phyloP scores from a whole-genome alignment of 2,113 vertebrate genomes.

The Protobothrops flavoviridis region DNA sequence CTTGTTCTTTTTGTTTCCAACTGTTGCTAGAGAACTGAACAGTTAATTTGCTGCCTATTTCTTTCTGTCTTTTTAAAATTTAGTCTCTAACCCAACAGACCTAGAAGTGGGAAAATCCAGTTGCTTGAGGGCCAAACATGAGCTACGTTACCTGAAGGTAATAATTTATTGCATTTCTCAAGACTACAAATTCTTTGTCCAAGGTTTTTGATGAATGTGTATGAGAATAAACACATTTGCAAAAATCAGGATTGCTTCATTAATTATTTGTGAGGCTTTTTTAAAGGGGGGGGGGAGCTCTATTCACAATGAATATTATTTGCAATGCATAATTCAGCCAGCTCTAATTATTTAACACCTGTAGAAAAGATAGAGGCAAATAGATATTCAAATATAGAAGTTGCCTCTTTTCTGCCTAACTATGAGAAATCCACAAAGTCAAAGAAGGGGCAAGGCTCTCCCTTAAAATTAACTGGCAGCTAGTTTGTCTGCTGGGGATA shows the following conservation, averaged over 20 bases:
- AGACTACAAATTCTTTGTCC: slow-evolving; percentile 37
- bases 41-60: neutral
- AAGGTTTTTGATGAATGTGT: slow-evolving; percentile 40
- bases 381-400: slow-evolving; percentile 54
- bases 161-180: slow-evolving; percentile 5
- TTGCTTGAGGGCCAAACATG: neutral
- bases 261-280: slow-evolving; percentile 50
- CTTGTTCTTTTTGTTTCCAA: neutral
- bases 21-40: neutral
- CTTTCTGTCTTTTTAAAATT: neutral
- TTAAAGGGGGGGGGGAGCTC: slow-evolving; percentile 1
- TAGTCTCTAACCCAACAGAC: neutral
- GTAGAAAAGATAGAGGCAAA: slow-evolving; percentile 61
- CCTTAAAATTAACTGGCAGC: slow-evolving; percentile 40
- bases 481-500: slow-evolving; percentile 34
- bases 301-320: slow-evolving; percentile 69
- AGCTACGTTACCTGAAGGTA: slow-evolving; percentile 19
- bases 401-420: slow-evolving; percentile 63
- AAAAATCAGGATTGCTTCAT: slow-evolving; percentile 44
- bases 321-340: slow-evolving; percentile 66
- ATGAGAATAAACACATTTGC: slow-evolving; percentile 30
- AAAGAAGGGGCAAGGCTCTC: slow-evolving; percentile 45
- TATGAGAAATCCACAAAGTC: slow-evolving; percentile 49
- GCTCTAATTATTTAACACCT: slow-evolving; percentile 70
- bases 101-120: neutral